phyloP scores from a whole-genome alignment of 1,140 invertebrate species.

The Drosophila suzukii region DNA sequence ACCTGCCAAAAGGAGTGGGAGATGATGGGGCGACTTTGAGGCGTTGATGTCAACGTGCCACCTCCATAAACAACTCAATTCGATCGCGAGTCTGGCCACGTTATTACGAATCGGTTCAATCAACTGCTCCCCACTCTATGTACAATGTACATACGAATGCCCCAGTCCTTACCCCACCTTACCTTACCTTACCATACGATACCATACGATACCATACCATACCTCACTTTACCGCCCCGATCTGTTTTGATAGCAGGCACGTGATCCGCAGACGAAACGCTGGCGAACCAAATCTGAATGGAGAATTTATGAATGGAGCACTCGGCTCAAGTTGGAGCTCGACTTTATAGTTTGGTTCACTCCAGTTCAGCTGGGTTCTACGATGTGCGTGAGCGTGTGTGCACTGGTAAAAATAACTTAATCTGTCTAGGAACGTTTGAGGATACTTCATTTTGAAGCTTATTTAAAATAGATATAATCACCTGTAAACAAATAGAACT shows the following conservation, averaged over 20 bases:
- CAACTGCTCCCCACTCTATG: constrained; percentile 41
- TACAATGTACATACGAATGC: background rate
- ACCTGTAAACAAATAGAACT: no score
- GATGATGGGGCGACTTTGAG: constrained; percentile 29
- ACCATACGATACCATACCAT: background rate
- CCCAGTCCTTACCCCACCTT: background rate
- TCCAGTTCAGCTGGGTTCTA: constrained; percentile 35
- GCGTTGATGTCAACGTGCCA: constrained; percentile 59
- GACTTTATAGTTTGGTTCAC: constrained; percentile 14
- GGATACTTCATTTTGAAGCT: no score
- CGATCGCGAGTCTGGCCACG: constrained; percentile 49
- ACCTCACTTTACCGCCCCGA: constrained; percentile 1
- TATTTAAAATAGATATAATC: no score
- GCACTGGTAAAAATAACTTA: constrained; percentile 3
- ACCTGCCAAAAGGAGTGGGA: constrained; percentile 18
- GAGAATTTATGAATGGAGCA: constrained; percentile 77
- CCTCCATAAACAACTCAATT: constrained; percentile 57
- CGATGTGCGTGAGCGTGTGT: constrained; percentile 30
- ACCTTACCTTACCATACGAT: background rate
- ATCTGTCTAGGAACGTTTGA: no score
- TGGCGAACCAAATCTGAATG: constrained; percentile 68
- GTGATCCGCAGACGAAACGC: constrained; percentile 68
- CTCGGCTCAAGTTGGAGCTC: background rate
- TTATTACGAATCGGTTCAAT: constrained; percentile 70
- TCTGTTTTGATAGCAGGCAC: constrained; percentile 64